Conservation (phyloP, 2,113 vertebrate genomes). For the Pungitius pungitius region DNA sequence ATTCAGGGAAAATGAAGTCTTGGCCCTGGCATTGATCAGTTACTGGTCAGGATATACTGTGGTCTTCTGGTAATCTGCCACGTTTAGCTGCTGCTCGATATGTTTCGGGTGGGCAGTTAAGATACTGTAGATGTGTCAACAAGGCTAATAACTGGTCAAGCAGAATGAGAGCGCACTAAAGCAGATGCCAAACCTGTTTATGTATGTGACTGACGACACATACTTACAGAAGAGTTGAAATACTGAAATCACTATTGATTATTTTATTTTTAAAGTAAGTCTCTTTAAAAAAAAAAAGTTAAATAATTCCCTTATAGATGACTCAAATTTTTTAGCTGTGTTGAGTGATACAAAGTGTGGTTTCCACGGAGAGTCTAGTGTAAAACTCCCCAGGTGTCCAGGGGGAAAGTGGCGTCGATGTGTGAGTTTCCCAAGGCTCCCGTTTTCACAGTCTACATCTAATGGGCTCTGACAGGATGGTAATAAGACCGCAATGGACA, state of each 20-base stretch:
- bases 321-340: conserved; percentile 1
- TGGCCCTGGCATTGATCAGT: not conserved
- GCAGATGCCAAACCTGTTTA: not conserved
- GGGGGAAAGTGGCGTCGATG: conserved; percentile 46
- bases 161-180: not conserved
- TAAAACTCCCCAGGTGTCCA: conserved; percentile 42
- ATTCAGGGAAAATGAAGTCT: not conserved
- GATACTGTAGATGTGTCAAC: not conserved
- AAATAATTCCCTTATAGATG: not conserved
- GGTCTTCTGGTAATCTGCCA: too few relatives aligned
- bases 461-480: conserved; percentile 76
- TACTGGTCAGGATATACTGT: conserved; percentile 3
- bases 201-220: conserved; percentile 15
- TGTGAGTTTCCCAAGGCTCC: conserved; percentile 55
- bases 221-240: conserved; percentile 19
- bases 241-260: not conserved
- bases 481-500: conserved; percentile 62
- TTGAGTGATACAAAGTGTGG: conserved; percentile 19
- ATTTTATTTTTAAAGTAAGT: not conserved
- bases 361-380: conserved; percentile 32
- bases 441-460: conserved; percentile 73
- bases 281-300: not conserved
- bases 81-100: not conserved
- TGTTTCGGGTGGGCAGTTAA: not conserved
- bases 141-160: not conserved